Evolutionary conservation across 1,140 invertebrate species (phyloP).

Genomic region (Aphelenchoides fujianensis): DNA sequence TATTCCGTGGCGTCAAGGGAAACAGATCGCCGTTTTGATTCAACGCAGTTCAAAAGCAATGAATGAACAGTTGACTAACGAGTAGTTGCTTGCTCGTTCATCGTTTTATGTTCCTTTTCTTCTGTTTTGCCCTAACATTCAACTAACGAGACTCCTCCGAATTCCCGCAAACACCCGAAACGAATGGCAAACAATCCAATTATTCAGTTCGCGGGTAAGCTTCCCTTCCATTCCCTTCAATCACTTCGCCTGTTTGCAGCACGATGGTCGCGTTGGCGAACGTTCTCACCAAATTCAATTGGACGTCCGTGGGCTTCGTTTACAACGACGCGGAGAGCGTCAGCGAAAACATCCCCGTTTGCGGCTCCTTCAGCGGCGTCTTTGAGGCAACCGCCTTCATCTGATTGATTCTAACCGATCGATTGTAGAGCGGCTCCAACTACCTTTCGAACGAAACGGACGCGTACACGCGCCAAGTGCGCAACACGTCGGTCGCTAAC

Average conservation of each 20-base stretch:
- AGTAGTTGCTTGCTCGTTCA: too few species aligned
- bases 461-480: neutral
- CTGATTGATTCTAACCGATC: neutral
- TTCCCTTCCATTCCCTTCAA: neutral
- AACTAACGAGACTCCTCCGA: too few species aligned
- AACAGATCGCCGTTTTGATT: too few species aligned
- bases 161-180: too few species aligned
- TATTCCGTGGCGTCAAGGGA: too few species aligned
- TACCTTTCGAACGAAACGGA: neutral
- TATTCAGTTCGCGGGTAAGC: too few species aligned
- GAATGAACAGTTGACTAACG: too few species aligned
- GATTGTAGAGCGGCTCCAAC: neutral
- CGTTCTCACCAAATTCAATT: neutral
- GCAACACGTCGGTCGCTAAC: neutral
- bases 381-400: conserved; percentile 2
- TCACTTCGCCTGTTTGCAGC: neutral
- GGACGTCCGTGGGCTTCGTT: conserved; percentile 1
- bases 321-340: neutral
- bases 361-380: neutral
- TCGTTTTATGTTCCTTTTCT: too few species aligned
- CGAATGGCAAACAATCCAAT: too few species aligned
- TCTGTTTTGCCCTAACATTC: too few species aligned
- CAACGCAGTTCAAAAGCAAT: too few species aligned
- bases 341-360: neutral
- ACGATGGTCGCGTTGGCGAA: neutral